Evolutionary conservation across 92 coral and sea anemone species (phyloP).

Genomic region (Heteractis magnifica): DNA sequence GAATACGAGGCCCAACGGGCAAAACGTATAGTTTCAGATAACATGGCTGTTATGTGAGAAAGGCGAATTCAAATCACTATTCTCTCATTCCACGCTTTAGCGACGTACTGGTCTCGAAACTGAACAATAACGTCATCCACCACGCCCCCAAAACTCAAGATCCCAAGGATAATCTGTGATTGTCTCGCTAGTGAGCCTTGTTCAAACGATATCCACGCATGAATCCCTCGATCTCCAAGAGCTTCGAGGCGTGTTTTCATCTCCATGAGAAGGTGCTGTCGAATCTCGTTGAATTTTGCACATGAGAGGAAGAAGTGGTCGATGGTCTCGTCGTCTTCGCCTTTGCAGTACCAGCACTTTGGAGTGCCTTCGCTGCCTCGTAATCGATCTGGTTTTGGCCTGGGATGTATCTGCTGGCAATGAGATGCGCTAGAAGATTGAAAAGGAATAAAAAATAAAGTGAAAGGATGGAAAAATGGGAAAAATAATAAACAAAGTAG

Average conservation of each 20-base stretch:
- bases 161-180: slow-evolving; percentile 72
- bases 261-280: slow-evolving; percentile 56
- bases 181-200: slow-evolving; percentile 51
- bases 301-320: slow-evolving; percentile 83
- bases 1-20: no score
- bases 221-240: slow-evolving; percentile 71
- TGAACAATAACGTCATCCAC: slow-evolving; percentile 76
- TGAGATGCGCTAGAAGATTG: slow-evolving; percentile 21
- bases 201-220: slow-evolving; percentile 71
- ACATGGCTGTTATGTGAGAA: no score
- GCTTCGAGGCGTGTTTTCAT: slow-evolving; percentile 68
- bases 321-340: slow-evolving; percentile 74
- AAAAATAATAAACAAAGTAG: background rate
- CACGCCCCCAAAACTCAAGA: slow-evolving; percentile 68
- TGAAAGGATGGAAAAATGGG: background rate
- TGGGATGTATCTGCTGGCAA: slow-evolving; percentile 25
- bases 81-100: slow-evolving; percentile 90
- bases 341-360: slow-evolving; percentile 77
- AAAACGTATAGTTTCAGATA: no score
- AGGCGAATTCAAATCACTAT: slow-evolving; percentile 56
- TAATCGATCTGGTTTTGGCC: slow-evolving; percentile 38
- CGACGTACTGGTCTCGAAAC: slow-evolving; percentile 73
- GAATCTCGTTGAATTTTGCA: slow-evolving; percentile 72
- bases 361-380: slow-evolving; percentile 81
- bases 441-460: background rate